A percentile compares a stretch with the other conserved stretches of the same genome.
Evolutionary conservation across 1,140 invertebrate species (phyloP).

Genomic region (Drosophila eugracilis): DNA sequence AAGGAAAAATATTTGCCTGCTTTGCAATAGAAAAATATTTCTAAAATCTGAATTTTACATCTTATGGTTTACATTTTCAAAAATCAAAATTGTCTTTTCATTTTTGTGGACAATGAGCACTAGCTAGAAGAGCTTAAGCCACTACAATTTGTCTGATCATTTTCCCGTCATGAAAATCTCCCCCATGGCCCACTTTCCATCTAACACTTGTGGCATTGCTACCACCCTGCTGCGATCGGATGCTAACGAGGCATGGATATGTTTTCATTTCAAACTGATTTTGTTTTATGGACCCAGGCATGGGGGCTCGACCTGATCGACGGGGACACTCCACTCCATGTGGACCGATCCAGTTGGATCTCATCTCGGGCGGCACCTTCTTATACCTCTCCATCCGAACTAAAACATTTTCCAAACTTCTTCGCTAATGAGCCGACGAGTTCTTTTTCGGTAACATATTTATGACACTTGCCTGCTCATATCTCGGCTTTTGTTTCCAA

Average conservation of each 20-base stretch:
- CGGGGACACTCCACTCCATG: slow-evolving; percentile 49
- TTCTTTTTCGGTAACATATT: slow-evolving; percentile 56
- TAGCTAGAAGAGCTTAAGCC: too few species aligned
- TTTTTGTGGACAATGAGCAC: not conserved
- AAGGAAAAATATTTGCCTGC: not conserved
- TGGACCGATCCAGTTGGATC: slow-evolving; percentile 21
- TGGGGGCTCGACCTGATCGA: slow-evolving; percentile 39
- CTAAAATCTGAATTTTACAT: too few species aligned
- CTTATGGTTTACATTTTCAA: not conserved
- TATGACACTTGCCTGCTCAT: slow-evolving; percentile 56
- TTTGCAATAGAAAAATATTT: not conserved
- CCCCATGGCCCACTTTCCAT: slow-evolving; percentile 15
- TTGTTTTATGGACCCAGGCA: slow-evolving; percentile 55
- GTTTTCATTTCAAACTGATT: slow-evolving; percentile 59
- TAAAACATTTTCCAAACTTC: not conserved
- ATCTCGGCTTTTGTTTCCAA: slow-evolving; percentile 74
- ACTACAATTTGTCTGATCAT: too few species aligned
- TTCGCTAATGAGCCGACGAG: slow-evolving; percentile 65
- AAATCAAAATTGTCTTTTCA: not conserved
- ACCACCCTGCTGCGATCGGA: slow-evolving; percentile 49
- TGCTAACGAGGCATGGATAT: slow-evolving; percentile 55
- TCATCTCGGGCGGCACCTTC: slow-evolving; percentile 6
- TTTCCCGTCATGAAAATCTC: slow-evolving; percentile 11
- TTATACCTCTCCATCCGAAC: slow-evolving; percentile 11
- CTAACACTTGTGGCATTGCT: slow-evolving; percentile 11